A percentile compares a stretch with the other conserved stretches of the same genome.
These are phyloP conservation scores for Gryllus longicercus DNA, from an alignment of 2,888 invertebrate genomes.

Conservation along the genomic window DNA sequence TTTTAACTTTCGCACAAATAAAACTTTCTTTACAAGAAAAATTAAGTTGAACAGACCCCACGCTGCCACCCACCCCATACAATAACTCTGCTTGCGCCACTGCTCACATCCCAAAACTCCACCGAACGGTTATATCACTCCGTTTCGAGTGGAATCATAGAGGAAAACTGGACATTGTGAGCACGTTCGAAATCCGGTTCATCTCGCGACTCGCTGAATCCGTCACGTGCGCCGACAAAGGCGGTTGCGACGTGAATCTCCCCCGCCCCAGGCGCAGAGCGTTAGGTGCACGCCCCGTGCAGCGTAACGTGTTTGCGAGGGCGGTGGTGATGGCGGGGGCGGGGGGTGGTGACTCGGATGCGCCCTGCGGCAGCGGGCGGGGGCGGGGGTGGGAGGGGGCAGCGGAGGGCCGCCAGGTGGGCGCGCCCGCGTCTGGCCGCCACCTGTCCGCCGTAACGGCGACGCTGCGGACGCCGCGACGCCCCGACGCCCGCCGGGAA, in stretches of 20 bases:
- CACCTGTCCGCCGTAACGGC: conserved; percentile 17
- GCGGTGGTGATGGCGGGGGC: background rate
- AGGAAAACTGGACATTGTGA: too few relatives aligned
- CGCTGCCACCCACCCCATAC: accelerated
- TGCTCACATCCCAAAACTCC: too few relatives aligned
- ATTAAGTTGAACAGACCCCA: too few relatives aligned
- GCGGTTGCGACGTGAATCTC: background rate
- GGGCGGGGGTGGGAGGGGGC: background rate
- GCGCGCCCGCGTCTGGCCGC: conserved; percentile 6
- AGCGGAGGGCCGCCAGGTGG: background rate
- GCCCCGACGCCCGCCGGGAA: too few relatives aligned
- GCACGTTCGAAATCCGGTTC: too few relatives aligned
- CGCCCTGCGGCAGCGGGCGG: background rate
- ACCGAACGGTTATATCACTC: too few relatives aligned
- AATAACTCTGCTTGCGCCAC: too few relatives aligned
- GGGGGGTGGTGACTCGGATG: background rate
- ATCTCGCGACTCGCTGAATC: too few relatives aligned
- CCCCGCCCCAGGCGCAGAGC: background rate
- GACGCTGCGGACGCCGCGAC: background rate
- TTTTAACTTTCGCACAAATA: too few relatives aligned
- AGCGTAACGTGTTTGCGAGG: background rate
- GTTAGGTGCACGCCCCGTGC: background rate
- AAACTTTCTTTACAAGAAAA: too few relatives aligned
- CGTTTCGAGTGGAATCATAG: too few relatives aligned
- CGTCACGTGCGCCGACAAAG: background rate